phyloP scores from a whole-genome alignment of 2,888 invertebrate species.

The Andrena trimmerana region DNA sequence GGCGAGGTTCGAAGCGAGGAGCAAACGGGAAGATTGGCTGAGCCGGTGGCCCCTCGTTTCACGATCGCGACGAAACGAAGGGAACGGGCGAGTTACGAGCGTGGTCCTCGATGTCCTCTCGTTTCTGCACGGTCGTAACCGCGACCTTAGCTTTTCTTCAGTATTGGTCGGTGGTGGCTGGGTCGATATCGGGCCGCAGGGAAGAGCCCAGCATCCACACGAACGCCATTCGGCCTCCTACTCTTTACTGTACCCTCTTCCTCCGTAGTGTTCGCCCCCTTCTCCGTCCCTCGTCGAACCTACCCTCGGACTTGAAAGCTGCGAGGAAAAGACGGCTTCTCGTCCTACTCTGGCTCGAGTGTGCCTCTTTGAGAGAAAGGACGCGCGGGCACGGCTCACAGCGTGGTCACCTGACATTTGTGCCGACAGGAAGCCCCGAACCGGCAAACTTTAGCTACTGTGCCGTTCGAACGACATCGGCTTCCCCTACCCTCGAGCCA shows the following conservation, averaged over 20 bases:
- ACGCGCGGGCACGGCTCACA: slow-evolving; percentile 40
- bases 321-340: slow-evolving; percentile 38
- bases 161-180: slow-evolving; percentile 74
- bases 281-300: slow-evolving; percentile 25
- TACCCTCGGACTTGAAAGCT: slow-evolving; percentile 37
- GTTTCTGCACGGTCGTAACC: slow-evolving; percentile 69
- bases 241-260: slow-evolving; percentile 46
- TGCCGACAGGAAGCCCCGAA: slow-evolving; percentile 42
- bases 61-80: slow-evolving; percentile 14
- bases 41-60: background rate
- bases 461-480: background rate
- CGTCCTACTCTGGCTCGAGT: slow-evolving; percentile 41
- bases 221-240: slow-evolving; percentile 66
- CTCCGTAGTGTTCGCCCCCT: slow-evolving; percentile 20
- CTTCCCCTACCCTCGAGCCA: background rate
- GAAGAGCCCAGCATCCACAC: slow-evolving; percentile 72
- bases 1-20: background rate
- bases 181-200: slow-evolving; percentile 77
- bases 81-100: slow-evolving; percentile 39
- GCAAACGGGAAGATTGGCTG: slow-evolving; percentile 33
- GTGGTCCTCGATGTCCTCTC: slow-evolving; percentile 35
- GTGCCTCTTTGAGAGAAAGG: slow-evolving; percentile 54
- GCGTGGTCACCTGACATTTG: slow-evolving; percentile 60
- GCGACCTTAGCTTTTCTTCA: slow-evolving; percentile 73
- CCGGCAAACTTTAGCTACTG: slow-evolving; percentile 7